Percentiles rank a stretch among this genome's conserved stretches.
Evolutionary conservation across 2,797 vertebrate species (phyloP).

Genomic region (Cetoscarus ocellatus): DNA sequence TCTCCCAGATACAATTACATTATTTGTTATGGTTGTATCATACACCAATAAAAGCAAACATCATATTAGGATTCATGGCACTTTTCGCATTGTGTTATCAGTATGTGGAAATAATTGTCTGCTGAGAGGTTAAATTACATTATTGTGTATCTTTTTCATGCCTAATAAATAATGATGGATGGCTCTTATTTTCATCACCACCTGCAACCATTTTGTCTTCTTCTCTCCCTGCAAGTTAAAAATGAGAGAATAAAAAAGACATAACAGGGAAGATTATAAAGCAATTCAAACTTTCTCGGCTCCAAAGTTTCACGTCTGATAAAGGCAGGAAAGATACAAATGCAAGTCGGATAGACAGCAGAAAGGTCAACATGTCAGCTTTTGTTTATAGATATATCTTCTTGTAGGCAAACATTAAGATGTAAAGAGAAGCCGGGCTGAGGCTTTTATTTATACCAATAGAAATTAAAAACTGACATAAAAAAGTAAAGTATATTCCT

Average conservation of each 20-base stretch:
- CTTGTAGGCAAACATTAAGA: conserved; percentile 19
- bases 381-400: conserved; percentile 57
- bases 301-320: conserved; percentile 64
- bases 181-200: conserved; percentile 99
- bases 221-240: conserved; percentile 92
- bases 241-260: conserved; percentile 94
- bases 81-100: conserved; percentile 99
- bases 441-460: too few relatives aligned
- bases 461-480: too few relatives aligned
- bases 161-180: conserved; percentile 99
- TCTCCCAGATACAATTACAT: conserved; percentile 96
- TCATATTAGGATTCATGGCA: conserved; percentile 99
- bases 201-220: conserved; percentile 99
- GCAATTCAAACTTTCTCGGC: conserved; percentile 80
- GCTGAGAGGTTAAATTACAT: conserved; percentile 99
- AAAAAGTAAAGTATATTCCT: too few relatives aligned
- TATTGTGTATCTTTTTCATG: conserved; percentile 99
- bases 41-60: conserved; percentile 99
- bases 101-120: conserved; percentile 99
- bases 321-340: conserved; percentile 52
- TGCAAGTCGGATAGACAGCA: conserved; percentile 66
- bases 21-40: conserved; percentile 98
- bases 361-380: conserved; percentile 71
- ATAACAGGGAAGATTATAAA: conserved; percentile 89
- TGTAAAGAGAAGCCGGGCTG: conserved; percentile 27